phyloP scores from a whole-genome alignment of 2,113 vertebrate species.

The Chloebia gouldiae region DNA sequence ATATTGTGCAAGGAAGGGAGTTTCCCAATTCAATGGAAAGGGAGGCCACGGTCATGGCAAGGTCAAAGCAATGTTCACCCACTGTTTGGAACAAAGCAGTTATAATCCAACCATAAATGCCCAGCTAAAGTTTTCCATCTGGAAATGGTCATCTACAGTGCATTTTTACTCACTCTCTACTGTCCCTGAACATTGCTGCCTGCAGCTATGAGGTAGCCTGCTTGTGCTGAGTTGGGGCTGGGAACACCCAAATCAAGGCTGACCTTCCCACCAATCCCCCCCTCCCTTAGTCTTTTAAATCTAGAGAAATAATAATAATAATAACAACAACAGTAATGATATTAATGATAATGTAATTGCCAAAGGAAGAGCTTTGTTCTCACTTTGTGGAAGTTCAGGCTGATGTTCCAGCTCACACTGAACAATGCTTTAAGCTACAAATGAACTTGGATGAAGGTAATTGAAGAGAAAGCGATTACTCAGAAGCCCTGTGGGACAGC shows the following conservation, averaged over 20 bases:
- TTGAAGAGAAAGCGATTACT: background rate
- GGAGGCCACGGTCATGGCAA: background rate
- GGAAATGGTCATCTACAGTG: background rate
- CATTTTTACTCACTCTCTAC: background rate
- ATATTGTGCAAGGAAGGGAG: background rate
- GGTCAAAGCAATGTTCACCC: background rate
- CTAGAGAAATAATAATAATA: background rate
- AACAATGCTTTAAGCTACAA: background rate
- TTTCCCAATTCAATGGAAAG: background rate
- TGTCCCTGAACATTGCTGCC: accelerated
- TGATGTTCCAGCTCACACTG: background rate
- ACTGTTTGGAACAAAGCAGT: background rate
- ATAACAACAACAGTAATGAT: background rate
- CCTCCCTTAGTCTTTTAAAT: background rate
- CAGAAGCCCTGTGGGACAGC: slow-evolving; percentile 8
- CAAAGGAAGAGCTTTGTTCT: background rate
- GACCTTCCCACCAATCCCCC: background rate
- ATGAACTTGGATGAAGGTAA: slow-evolving; percentile 16
- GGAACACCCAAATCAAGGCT: background rate
- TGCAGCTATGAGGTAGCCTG: background rate
- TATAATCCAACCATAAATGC: background rate
- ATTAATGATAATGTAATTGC: background rate
- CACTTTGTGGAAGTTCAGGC: background rate
- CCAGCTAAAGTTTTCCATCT: background rate
- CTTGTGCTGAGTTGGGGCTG: background rate